Conservation (phyloP, 1,140 invertebrate species). For the Cephus cinctus region DNA sequence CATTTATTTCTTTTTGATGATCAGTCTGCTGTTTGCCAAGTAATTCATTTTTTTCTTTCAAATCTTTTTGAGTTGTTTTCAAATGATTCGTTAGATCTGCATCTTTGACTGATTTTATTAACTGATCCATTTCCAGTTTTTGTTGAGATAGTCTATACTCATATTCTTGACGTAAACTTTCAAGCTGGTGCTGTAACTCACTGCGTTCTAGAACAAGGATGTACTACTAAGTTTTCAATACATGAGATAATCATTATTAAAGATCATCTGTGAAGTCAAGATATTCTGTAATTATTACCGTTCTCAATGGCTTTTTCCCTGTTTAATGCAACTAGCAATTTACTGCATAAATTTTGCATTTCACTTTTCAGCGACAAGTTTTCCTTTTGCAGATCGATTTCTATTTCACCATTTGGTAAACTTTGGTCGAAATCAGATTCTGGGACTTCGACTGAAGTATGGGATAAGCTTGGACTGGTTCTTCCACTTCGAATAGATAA, state of each 20-base stretch:
- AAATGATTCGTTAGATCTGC: slow-evolving; percentile 14
- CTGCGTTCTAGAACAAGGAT: background rate
- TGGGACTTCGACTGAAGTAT: slow-evolving; percentile 28
- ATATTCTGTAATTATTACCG: slow-evolving; percentile 41
- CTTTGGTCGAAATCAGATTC: too few relatives aligned
- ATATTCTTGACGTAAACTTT: background rate
- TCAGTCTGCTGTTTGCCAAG: slow-evolving; percentile 40
- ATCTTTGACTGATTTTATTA: slow-evolving; percentile 15
- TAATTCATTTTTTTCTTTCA: slow-evolving; percentile 36
- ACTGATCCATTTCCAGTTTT: slow-evolving; percentile 14
- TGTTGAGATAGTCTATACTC: slow-evolving; percentile 11
- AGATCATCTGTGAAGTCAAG: slow-evolving; percentile 8
- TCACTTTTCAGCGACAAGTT: slow-evolving; percentile 58
- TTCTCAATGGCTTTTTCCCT: slow-evolving; percentile 57
- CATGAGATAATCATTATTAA: too few relatives aligned
- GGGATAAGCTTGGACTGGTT: slow-evolving; percentile 29
- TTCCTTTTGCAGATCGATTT: slow-evolving; percentile 25
- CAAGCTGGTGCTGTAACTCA: background rate
- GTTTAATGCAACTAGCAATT: slow-evolving; percentile 57
- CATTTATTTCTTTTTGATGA: slow-evolving; percentile 42
- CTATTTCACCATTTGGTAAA: background rate
- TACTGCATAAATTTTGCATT: slow-evolving; percentile 59
- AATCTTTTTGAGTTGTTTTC: slow-evolving; percentile 21
- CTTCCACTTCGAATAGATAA: slow-evolving; percentile 30
- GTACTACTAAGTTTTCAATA: background rate